Percentiles rank a stretch among this genome's conserved stretches.
Evolutionary conservation across 2,797 vertebrate genomes (phyloP).

Genomic region (Chiroxiphia lanceolata): DNA sequence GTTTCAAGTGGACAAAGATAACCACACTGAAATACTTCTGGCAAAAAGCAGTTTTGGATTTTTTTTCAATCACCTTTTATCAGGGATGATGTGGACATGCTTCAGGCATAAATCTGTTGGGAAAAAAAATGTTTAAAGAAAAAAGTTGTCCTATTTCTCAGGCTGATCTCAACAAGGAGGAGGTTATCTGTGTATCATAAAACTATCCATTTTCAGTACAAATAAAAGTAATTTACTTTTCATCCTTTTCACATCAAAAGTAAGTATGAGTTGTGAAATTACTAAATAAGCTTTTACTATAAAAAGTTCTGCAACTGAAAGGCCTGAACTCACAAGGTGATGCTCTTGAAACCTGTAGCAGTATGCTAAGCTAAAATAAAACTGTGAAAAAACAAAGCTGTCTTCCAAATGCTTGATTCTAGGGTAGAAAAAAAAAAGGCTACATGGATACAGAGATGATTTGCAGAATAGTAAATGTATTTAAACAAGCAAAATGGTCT

Average conservation of each 20-base stretch:
- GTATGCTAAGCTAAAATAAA: background rate
- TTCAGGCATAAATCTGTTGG: background rate
- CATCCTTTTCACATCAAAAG: background rate
- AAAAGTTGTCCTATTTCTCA: background rate
- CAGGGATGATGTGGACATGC: background rate
- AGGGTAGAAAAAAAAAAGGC: fast-evolving
- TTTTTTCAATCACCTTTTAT: background rate
- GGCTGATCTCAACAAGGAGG: background rate
- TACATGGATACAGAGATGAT: background rate
- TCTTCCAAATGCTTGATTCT: background rate
- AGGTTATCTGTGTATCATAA: background rate
- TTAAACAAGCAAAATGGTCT: background rate
- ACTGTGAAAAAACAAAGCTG: background rate
- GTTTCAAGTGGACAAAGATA: background rate
- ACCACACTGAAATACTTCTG: background rate
- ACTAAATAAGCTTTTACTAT: background rate
- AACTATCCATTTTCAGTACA: background rate
- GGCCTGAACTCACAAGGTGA: background rate
- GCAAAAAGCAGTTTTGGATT: background rate
- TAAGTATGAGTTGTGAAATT: background rate
- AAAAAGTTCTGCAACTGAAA: background rate
- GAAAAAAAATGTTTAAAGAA: background rate
- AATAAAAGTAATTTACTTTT: background rate
- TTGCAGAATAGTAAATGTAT: background rate
- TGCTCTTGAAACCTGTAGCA: background rate